Evolutionary conservation across 1,140 invertebrate species (phyloP), one percentile per base, ranked within the genome.

Genomic region (Leptinotarsa lineolata): DNA sequence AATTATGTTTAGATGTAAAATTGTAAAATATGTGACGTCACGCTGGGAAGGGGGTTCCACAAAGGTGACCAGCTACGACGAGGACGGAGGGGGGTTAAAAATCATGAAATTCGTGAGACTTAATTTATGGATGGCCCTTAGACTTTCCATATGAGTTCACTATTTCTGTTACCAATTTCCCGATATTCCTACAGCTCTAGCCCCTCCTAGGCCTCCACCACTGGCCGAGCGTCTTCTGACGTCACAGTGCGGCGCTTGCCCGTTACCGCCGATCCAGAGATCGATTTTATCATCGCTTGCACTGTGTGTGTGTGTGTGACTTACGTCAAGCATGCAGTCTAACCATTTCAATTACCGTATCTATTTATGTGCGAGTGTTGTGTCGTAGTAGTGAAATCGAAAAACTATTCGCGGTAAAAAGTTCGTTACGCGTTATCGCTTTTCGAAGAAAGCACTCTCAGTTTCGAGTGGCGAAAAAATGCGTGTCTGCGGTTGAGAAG

Each of bases 241-340:
- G 72, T 74, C 72, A 74, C 72, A 46, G 20, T 39, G 44, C 68
- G 63, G 75, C 75, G 75, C 75, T 74, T 76, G 75, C 75, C 45
- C 68, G 72, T 70, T 18, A 45, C 72, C 72, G 72, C 58, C 67
- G 74, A 15, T 15, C 24, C 68, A 30, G 66, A 65, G 66, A 76
- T 76, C 69, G 74, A 76, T 76, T 76, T 75, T 75, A 60, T 58
- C 74, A 54, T 54, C n/a, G 48, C 48, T 54, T 54, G 48, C 64
- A 76, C 70, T 76, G 74, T 73, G 70, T 73, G 71, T 76, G 74
- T 73, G 70, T 73, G 71, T 76, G 68, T 67, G 74, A 76, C 71
- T 73, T 76, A 76, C 71, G 72, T 76, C 74, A 76, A 73, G 70
- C 74, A 76, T 76, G 74, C 74, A 76, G 71, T 76, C 74, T 67